Conservation (phyloP, 2,888 invertebrate species). For the Bedellia somnulentella region DNA sequence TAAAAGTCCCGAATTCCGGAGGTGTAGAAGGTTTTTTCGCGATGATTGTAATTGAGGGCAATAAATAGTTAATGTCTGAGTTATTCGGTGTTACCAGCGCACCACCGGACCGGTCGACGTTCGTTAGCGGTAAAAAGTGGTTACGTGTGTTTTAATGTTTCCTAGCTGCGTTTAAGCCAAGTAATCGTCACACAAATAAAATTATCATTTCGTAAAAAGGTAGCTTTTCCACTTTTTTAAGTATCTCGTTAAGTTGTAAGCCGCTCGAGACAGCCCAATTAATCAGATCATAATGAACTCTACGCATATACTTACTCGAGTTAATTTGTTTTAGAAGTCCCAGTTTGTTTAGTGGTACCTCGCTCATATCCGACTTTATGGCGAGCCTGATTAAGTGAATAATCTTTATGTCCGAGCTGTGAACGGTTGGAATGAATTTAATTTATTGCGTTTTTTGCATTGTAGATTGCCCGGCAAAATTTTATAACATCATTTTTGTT, state of each 20-base stretch:
- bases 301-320: slow-evolving; percentile 16
- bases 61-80: slow-evolving; percentile 48
- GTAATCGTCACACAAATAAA: slow-evolving; percentile 26
- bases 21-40: slow-evolving; percentile 37
- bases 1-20: slow-evolving; percentile 39
- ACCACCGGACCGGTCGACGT: slow-evolving; percentile 24
- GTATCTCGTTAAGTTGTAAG: slow-evolving; percentile 30
- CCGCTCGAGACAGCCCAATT: slow-evolving; percentile 34
- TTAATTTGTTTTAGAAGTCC: slow-evolving; percentile 15
- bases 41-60: slow-evolving; percentile 50
- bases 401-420: slow-evolving; percentile 42
- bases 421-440: too few relatives aligned
- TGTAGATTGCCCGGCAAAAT: too few relatives aligned
- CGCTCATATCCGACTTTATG: slow-evolving; percentile 19
- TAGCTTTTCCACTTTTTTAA: slow-evolving; percentile 32
- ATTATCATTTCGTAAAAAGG: slow-evolving; percentile 27
- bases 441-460: slow-evolving; percentile 15
- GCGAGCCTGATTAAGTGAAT: slow-evolving; percentile 26
- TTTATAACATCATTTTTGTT: too few relatives aligned
- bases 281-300: slow-evolving; percentile 36
- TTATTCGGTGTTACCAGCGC: slow-evolving; percentile 29
- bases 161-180: slow-evolving; percentile 28
- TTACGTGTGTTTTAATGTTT: slow-evolving; percentile 32
- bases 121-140: slow-evolving; percentile 33
- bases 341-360: slow-evolving; percentile 24